Percentiles rank a stretch among this genome's conserved stretches.
Conservation (phyloP, 1,140 invertebrate species). For the Vanessa tameamea region DNA sequence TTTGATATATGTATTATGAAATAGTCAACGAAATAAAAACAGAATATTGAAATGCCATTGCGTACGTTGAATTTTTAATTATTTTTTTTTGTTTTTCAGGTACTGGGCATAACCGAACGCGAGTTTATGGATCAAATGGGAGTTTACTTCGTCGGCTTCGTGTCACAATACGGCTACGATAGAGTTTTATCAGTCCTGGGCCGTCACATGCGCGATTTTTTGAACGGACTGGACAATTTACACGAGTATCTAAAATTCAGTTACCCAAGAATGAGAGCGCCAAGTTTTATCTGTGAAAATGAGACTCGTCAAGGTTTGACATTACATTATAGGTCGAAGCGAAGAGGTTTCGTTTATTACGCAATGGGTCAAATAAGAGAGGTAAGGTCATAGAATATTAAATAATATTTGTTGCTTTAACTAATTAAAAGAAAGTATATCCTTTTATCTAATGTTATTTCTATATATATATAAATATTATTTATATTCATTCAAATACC, state of each 20-base stretch:
- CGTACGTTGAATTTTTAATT: slow-evolving; percentile 22
- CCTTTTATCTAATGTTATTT: neutral
- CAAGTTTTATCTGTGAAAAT: slow-evolving; percentile 97
- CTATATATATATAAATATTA: too few species aligned
- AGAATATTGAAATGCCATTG: neutral
- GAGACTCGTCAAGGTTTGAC: slow-evolving; percentile 95
- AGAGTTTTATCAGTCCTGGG: slow-evolving; percentile 93
- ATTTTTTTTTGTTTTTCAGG: slow-evolving; percentile 78
- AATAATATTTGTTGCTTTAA: too few species aligned
- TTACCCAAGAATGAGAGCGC: slow-evolving; percentile 93
- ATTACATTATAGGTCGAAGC: slow-evolving; percentile 95
- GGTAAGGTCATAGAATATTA: slow-evolving; percentile 56
- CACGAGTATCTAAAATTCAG: slow-evolving; percentile 99
- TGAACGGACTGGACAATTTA: slow-evolving; percentile 97
- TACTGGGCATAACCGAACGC: slow-evolving; percentile 90
- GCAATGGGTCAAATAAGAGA: slow-evolving; percentile 98
- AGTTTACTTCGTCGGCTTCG: slow-evolving; percentile 93
- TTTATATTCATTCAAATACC: too few species aligned
- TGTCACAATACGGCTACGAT: slow-evolving; percentile 97
- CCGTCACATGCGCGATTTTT: slow-evolving; percentile 96
- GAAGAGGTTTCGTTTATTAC: slow-evolving; percentile 96
- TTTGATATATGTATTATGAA: too few species aligned
- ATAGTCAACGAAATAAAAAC: too few species aligned
- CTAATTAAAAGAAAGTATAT: too few species aligned
- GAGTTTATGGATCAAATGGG: slow-evolving; percentile 96